phyloP scores from a whole-genome alignment of 2,888 invertebrate genomes.

The Pelosia muscerda region DNA sequence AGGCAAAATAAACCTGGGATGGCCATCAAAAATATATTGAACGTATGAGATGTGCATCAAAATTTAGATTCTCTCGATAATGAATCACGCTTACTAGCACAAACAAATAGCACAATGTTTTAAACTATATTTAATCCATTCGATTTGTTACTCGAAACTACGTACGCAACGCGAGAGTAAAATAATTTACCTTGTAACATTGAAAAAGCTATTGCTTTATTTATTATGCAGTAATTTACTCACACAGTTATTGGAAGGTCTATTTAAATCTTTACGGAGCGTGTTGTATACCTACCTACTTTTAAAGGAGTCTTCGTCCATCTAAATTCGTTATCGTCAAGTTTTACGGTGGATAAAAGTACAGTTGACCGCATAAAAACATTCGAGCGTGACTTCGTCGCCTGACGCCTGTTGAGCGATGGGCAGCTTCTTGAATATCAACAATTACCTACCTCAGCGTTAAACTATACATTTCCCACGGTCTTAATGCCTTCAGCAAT shows the following conservation, averaged over 20 bases:
- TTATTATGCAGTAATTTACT: slow-evolving; percentile 9
- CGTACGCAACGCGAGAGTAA: slow-evolving; percentile 5
- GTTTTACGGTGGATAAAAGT: slow-evolving; percentile 30
- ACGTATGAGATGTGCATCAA: not conserved
- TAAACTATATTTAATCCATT: slow-evolving; percentile 16
- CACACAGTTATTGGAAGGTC: slow-evolving; percentile 13
- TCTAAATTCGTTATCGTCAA: slow-evolving; percentile 3
- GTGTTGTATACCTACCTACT: not conserved
- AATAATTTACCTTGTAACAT: slow-evolving; percentile 17
- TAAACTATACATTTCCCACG: slow-evolving; percentile 73
- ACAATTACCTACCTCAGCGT: slow-evolving; percentile 65
- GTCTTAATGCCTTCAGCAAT: slow-evolving; percentile 24
- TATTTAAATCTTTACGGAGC: slow-evolving; percentile 13
- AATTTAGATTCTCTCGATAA: slow-evolving; percentile 6
- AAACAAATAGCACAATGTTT: slow-evolving; percentile 9
- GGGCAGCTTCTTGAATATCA: slow-evolving; percentile 62
- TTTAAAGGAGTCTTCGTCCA: slow-evolving; percentile 3
- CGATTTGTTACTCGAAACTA: slow-evolving; percentile 17
- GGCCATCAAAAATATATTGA: not conserved
- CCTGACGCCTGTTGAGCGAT: slow-evolving; percentile 69
- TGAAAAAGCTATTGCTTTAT: slow-evolving; percentile 12
- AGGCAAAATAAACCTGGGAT: slow-evolving; percentile 4
- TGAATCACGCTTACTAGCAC: slow-evolving; percentile 13
- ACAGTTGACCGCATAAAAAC: slow-evolving; percentile 44
- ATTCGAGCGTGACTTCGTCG: slow-evolving; percentile 72